Evolutionary conservation across 2,888 invertebrate species (phyloP).

Genomic region (Drosophila ustulata): DNA sequence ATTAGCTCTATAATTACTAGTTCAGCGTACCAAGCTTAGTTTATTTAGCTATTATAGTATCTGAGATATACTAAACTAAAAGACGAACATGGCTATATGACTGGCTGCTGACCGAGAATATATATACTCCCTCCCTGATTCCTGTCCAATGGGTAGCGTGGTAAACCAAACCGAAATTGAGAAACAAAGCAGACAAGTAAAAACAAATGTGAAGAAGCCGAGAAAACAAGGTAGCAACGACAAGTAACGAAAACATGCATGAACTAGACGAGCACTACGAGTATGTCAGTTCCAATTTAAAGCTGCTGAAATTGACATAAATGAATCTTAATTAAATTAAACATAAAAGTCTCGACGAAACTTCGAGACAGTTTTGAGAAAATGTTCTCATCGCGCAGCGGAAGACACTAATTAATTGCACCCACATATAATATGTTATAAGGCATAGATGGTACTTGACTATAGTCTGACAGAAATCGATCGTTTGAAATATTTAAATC

Average conservation of each 20-base stretch:
- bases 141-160: too few species aligned
- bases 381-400: slow-evolving; percentile 1
- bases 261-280: background rate
- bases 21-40: too few species aligned
- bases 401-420: slow-evolving; percentile 20
- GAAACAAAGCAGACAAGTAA: slow-evolving; percentile 15
- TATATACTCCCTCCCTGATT: too few species aligned
- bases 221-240: slow-evolving; percentile 32
- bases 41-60: too few species aligned
- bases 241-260: slow-evolving; percentile 32
- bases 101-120: too few species aligned
- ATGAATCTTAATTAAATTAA: slow-evolving; percentile 74
- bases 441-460: background rate
- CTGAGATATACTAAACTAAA: too few species aligned
- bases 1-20: too few species aligned
- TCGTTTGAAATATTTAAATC: slow-evolving; percentile 41
- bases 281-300: slow-evolving; percentile 70
- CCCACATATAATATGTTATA: slow-evolving; percentile 3
- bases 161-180: background rate
- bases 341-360: slow-evolving; percentile 25
- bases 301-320: slow-evolving; percentile 56
- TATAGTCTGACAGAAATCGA: slow-evolving; percentile 64
- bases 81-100: too few species aligned
- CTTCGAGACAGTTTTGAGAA: background rate
- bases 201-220: slow-evolving; percentile 49